A percentile compares a stretch with the other conserved stretches of the same genome.
Evolutionary conservation across 2,888 invertebrate genomes (phyloP).

Genomic region (Drosophila mettleri): DNA sequence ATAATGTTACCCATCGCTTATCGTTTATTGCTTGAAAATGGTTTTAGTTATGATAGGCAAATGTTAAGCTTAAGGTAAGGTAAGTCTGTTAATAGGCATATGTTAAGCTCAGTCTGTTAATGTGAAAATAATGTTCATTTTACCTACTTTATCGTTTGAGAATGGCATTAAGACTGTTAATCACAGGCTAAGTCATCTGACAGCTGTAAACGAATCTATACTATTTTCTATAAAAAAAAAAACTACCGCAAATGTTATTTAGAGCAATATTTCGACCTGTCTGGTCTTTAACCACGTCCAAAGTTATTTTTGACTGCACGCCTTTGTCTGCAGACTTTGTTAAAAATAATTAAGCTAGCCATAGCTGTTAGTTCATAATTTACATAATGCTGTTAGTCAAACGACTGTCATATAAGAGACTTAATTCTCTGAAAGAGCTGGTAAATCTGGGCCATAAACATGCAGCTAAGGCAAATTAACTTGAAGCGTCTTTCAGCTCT

Average conservation of each 20-base stretch:
- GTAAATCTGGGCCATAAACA: constrained; percentile 20
- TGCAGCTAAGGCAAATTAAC: constrained; percentile 16
- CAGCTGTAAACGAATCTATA: too few species aligned
- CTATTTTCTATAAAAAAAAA: too few species aligned
- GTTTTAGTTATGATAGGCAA: not conserved
- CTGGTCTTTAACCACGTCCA: not conserved
- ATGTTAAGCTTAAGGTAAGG: not conserved
- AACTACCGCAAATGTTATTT: not conserved
- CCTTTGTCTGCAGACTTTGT: not conserved
- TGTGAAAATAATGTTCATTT: too few species aligned
- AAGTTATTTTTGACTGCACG: not conserved
- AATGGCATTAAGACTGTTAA: too few species aligned
- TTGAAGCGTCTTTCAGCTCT: not conserved
- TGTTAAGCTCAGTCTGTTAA: not conserved
- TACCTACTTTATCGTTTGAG: too few species aligned
- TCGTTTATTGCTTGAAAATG: too few species aligned
- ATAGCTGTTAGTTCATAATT: not conserved
- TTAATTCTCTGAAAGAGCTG: not conserved
- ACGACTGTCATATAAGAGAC: not conserved
- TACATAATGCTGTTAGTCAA: constrained; percentile 12
- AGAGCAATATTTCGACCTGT: too few species aligned
- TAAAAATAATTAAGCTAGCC: not conserved
- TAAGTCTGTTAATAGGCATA: not conserved
- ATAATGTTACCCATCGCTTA: not conserved
- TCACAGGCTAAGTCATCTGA: too few species aligned